These are phyloP conservation scores for Drosophila bocki DNA, from an alignment of 1,140 invertebrate genomes.

Conservation along the genomic window DNA sequence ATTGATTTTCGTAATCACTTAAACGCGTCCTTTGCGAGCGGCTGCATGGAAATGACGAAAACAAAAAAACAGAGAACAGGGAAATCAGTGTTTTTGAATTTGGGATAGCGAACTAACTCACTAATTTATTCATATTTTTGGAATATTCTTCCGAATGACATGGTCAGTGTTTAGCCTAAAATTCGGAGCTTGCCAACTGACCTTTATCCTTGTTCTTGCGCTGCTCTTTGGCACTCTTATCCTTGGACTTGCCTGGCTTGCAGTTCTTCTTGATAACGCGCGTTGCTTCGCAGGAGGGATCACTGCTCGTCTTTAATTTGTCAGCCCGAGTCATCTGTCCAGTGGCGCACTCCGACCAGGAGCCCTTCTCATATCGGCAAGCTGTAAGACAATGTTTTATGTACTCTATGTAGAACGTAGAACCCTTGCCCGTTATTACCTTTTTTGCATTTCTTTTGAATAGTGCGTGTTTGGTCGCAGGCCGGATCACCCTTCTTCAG, in stretches of 20 bases:
- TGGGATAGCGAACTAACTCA: no score
- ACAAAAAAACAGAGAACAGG: conserved; percentile 7
- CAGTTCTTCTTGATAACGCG: conserved; percentile 90
- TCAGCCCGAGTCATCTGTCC: conserved; percentile 89
- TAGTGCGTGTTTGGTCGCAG: conserved; percentile 93
- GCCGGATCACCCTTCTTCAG: conserved; percentile 92
- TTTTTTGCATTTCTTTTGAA: conserved; percentile 96
- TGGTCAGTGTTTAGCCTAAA: not conserved
- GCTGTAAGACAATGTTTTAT: conserved; percentile 60
- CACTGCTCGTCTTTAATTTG: conserved; percentile 90
- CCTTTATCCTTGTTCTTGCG: conserved; percentile 85
- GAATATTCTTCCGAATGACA: not conserved
- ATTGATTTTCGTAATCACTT: conserved; percentile 58
- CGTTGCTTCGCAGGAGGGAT: conserved; percentile 90
- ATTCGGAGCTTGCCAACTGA: conserved; percentile 31
- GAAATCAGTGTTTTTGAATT: not conserved
- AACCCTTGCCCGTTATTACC: conserved; percentile 86
- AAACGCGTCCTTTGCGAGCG: conserved; percentile 82
- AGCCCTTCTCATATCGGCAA: conserved; percentile 93
- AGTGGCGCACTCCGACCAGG: conserved; percentile 92
- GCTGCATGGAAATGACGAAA: conserved; percentile 48
- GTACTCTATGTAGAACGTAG: not conserved
- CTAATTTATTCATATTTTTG: not conserved
- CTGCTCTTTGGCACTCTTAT: conserved; percentile 84
- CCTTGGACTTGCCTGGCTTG: conserved; percentile 86